Evolutionary conservation across 2,113 vertebrate genomes (phyloP), one percentile per base, ranked within the genome.

Genomic region (Dinomys branickii): DNA sequence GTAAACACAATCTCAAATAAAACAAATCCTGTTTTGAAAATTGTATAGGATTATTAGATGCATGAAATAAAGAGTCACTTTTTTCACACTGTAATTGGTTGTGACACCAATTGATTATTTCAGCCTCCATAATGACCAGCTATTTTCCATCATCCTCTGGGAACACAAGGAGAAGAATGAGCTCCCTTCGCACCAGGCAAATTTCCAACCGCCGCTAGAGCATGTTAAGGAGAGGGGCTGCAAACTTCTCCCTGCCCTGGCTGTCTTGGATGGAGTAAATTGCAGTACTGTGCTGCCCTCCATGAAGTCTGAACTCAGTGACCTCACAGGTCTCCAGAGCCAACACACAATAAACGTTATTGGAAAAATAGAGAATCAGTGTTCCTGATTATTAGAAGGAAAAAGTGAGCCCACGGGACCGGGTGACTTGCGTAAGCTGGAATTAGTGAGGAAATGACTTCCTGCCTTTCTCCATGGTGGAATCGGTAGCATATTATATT

Each of bases 21-120:
- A 92, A 80, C 26, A 80, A 75, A 63, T 33, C 44, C 61, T 88
- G 38, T 73, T 58, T 35, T 54, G 65, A 47, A 78, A 63, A 38
- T 83, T 59, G 2, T 80, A 22, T 52, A 17, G 33, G 41, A 52
- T 73, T 80, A 19, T 50, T 50, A 13, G 19, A 73, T 67, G 59
- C 26, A 89, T 47, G 12, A 89, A 91, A 59, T 5, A 38, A 41
- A 8, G 56, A 85, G 6, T 24, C 56, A 38, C n/a, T 78, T 59
- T 84, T 82, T 96, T 82, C 47, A 67, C 12, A n/a, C 26, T 88
- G 94, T 65, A 89, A 35, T 84, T 90, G 50, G n/a, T n/a, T 82
- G 41, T 54, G 44, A 47, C n/a, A 88, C 44, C 35, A 71, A 56
- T 69, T 89, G 63, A 81, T 87, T 59, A 81, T 61, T 81, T 44